Evolutionary conservation across 2,113 vertebrate genomes (phyloP).

Genomic region (Microcebus ravelobensis): DNA sequence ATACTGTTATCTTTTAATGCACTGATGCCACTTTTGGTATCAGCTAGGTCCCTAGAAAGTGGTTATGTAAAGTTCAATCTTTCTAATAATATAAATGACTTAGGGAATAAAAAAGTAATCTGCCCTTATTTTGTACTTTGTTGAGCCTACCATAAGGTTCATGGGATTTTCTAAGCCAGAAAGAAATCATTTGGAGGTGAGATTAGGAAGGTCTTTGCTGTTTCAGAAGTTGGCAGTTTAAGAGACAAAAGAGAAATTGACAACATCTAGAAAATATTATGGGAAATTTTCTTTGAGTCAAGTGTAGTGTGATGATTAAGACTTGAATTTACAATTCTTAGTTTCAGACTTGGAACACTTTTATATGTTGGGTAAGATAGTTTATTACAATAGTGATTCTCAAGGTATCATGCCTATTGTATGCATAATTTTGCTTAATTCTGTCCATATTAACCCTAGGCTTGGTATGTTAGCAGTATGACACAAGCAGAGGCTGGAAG

Average conservation of each 20-base stretch:
- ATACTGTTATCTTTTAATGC: neutral
- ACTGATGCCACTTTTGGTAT: neutral
- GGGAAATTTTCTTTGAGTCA: neutral
- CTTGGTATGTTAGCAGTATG: neutral
- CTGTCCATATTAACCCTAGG: neutral
- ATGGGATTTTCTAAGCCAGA: neutral
- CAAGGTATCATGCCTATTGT: neutral
- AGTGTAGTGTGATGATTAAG: neutral
- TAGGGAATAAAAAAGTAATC: neutral
- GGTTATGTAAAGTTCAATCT: constrained; percentile 2
- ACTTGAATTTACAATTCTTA: neutral
- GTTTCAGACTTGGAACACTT: neutral
- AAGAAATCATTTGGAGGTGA: constrained; percentile 24
- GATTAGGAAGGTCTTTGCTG: neutral
- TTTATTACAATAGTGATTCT: neutral
- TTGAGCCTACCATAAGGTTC: neutral
- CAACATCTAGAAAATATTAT: neutral
- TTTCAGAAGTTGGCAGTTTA: neutral
- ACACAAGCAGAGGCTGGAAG: neutral
- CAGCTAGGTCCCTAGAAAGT: neutral
- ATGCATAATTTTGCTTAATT: neutral
- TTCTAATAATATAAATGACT: constrained; percentile 36
- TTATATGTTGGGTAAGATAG: neutral
- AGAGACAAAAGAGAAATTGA: neutral
- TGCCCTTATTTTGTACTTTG: constrained; percentile 6